These are phyloP conservation scores for Tiliacea aurago DNA, from an alignment of 2,888 invertebrate genomes.

Conservation along the genomic window DNA sequence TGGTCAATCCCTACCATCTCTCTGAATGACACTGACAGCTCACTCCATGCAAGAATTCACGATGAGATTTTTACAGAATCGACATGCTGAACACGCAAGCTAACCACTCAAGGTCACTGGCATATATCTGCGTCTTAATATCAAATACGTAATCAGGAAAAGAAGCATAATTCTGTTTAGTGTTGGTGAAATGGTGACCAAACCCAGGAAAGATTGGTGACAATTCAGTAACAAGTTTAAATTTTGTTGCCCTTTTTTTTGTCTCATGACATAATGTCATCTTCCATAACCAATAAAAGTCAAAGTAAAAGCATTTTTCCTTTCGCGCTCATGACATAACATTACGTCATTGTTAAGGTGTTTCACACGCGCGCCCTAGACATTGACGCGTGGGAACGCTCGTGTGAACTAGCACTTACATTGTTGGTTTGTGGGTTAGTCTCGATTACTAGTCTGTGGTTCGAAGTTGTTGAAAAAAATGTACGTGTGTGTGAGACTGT, in stretches of 20 bases:
- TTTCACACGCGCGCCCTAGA: slow-evolving; percentile 81
- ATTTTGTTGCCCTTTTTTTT: not conserved
- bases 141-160: not conserved
- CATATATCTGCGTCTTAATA: too few relatives aligned
- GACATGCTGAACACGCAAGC: too few relatives aligned
- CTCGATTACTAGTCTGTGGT: slow-evolving; percentile 45
- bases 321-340: slow-evolving; percentile 75
- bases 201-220: not conserved
- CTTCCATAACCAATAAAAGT: slow-evolving; percentile 54
- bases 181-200: not conserved
- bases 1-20: too few relatives aligned
- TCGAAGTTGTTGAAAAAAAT: slow-evolving; percentile 38
- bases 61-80: too few relatives aligned
- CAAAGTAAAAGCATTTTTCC: slow-evolving; percentile 77
- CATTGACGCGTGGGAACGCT: slow-evolving; percentile 78
- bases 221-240: too few relatives aligned
- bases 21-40: too few relatives aligned
- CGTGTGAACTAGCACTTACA: slow-evolving; percentile 81
- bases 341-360: slow-evolving; percentile 67
- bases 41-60: too few relatives aligned
- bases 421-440: slow-evolving; percentile 81
- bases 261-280: slow-evolving; percentile 20
- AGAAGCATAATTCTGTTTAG: not conserved
- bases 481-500: slow-evolving; percentile 1
- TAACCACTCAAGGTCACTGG: too few relatives aligned